These are phyloP conservation scores for Drosophila eohydei DNA, from an alignment of 2,888 invertebrate genomes.

Conservation along the genomic window DNA sequence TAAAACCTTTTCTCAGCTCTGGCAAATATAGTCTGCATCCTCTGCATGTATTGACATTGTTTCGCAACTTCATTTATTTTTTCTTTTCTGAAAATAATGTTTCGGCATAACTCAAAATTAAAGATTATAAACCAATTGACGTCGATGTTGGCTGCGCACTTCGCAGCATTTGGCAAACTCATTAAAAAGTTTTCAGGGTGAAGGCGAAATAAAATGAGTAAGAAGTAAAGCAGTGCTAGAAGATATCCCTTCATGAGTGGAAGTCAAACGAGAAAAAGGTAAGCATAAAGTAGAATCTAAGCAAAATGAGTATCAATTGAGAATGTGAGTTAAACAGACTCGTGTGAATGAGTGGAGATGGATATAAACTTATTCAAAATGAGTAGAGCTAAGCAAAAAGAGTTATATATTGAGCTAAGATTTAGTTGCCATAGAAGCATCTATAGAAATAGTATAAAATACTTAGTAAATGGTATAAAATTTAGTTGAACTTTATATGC, in stretches of 20 bases:
- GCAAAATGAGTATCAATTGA: not conserved
- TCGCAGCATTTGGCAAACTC: conserved; percentile 78
- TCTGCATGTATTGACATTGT: not conserved
- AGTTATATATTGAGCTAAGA: no score
- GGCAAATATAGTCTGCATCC: no score
- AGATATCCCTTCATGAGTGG: not conserved
- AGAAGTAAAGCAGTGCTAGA: not conserved
- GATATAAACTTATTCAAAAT: no score
- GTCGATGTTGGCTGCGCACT: conserved; percentile 39
- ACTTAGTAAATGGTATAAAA: no score
- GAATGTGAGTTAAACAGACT: not conserved
- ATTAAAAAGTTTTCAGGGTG: conserved; percentile 75
- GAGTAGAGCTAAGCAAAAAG: not conserved
- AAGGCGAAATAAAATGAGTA: conserved; percentile 10
- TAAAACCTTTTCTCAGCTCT: no score
- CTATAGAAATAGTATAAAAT: no score
- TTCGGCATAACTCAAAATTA: conserved; percentile 29
- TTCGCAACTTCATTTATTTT: not conserved
- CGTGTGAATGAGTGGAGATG: no score
- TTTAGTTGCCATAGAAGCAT: no score
- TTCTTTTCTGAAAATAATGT: conserved; percentile 1
- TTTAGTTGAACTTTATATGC: no score
- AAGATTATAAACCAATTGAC: conserved; percentile 34
- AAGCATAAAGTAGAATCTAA: not conserved
- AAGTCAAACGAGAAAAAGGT: not conserved